phyloP scores from a whole-genome alignment of 2,113 vertebrate genomes.

The Echinops telfairi region DNA sequence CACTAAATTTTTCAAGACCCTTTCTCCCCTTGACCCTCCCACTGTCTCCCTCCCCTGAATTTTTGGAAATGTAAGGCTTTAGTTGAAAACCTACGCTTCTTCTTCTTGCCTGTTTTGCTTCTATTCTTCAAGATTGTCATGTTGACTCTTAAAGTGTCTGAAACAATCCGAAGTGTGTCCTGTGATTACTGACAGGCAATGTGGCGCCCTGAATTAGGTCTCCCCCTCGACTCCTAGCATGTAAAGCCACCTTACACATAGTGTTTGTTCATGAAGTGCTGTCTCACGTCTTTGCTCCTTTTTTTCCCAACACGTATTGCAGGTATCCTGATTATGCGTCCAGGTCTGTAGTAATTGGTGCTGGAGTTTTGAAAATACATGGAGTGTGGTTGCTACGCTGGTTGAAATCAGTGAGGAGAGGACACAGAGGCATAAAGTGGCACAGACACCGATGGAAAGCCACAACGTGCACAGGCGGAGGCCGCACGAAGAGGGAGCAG shows the following conservation, averaged over 20 bases:
- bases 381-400: background rate
- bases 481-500: background rate
- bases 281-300: background rate
- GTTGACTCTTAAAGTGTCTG: background rate
- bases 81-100: conserved; percentile 54
- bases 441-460: background rate
- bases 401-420: background rate
- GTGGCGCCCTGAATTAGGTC: conserved; percentile 15
- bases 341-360: background rate
- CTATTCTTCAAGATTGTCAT: background rate
- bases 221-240: background rate
- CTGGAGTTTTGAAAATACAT: background rate
- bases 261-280: background rate
- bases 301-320: background rate
- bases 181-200: background rate
- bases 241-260: background rate
- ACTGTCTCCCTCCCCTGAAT: no score
- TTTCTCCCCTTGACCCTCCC: background rate
- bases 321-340: background rate
- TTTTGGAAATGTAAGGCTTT: conserved; percentile 18
- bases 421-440: background rate
- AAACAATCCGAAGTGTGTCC: conserved; percentile 29
- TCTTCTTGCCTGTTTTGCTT: conserved; percentile 34
- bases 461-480: background rate
- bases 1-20: background rate